These are phyloP conservation scores for Stenichneumon culpator DNA, from an alignment of 2,888 invertebrate species.

Conservation along the genomic window DNA sequence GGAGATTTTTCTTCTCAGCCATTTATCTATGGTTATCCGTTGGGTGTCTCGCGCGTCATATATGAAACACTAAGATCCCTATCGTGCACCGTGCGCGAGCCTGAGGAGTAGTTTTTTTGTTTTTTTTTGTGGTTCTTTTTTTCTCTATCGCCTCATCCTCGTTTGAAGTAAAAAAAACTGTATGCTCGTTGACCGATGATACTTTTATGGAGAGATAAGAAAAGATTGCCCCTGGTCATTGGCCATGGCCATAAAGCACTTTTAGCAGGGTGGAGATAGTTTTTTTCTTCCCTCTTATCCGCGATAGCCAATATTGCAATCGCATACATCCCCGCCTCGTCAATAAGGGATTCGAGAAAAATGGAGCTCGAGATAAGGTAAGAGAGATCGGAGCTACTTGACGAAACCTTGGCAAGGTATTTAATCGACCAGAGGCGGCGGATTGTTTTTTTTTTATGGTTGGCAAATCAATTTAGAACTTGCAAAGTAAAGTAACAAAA, in stretches of 20 bases:
- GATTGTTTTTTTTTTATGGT: not conserved
- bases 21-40: conserved; percentile 63
- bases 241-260: not conserved
- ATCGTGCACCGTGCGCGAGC: conserved; percentile 69
- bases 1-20: conserved; percentile 27
- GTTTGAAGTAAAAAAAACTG: conserved; percentile 51
- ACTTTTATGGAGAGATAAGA: conserved; percentile 75
- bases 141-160: conserved; percentile 21
- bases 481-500: not conserved
- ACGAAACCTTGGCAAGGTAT: not conserved
- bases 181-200: conserved; percentile 71
- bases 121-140: conserved; percentile 4
- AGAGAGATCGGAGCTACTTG: not conserved
- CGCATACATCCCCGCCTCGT: conserved; percentile 9
- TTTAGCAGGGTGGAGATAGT: conserved; percentile 30
- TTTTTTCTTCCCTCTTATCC: conserved; percentile 12
- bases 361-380: conserved; percentile 18
- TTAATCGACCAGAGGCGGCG: not conserved
- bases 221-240: conserved; percentile 59
- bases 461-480: not conserved
- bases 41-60: conserved; percentile 70
- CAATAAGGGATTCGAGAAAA: conserved; percentile 30
- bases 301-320: conserved; percentile 43
- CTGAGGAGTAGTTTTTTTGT: conserved; percentile 68
- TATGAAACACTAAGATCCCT: conserved; percentile 75